Evolutionary conservation across 2,888 invertebrate genomes (phyloP), one percentile per base, ranked within the genome.

Genomic region (Brachyopa scutellaris): DNA sequence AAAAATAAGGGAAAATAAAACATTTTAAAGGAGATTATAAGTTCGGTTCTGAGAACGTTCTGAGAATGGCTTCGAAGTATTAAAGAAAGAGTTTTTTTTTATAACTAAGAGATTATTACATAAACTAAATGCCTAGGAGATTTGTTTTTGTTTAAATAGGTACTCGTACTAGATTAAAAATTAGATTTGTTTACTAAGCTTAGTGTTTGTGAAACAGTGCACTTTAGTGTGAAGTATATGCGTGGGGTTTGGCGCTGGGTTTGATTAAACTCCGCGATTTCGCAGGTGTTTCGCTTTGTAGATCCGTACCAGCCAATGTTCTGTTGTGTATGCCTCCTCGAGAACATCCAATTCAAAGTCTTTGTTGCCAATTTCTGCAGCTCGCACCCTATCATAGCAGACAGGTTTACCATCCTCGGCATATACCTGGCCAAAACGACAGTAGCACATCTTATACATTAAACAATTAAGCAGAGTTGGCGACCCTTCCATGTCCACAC

Each of bases 361-460:
- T 91, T 99, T 99, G 92, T 98, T 97, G 85, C 99, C 99, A 87
- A 99, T 99, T 91, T 99, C 99, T n/a, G 97, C 96, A 86, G 96
- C 95, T 64, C 99, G 93, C 0, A 99, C 99, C 86, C 99, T 93
- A 92, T 99, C 99, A 90, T 96, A 99, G 11, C 99, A 99, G 1
- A 98, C 95, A 31, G 98, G 97, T 86, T 97, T 98, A 33, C 96
- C 95, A 87, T 96, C 97, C 92, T 99, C 98, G 0, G 98, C 98
- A 90, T 97, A 98, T 79, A 98, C 90, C 87, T 96, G 96, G 0
- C 98, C 99, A 90, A 99, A 99, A 88, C 97, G 94, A 92, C 99
- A 99, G 91, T 99, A 99, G 92, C 98, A 98, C 96, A 99, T 97
- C 92, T 99, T 99, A 92, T 99, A 99, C 99, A 99, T 99, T 84